Percentiles rank a stretch among this genome's conserved stretches.
These are phyloP conservation scores for Diarsia dahlii DNA, from an alignment of 2,888 invertebrate genomes.

Conservation along the genomic window DNA sequence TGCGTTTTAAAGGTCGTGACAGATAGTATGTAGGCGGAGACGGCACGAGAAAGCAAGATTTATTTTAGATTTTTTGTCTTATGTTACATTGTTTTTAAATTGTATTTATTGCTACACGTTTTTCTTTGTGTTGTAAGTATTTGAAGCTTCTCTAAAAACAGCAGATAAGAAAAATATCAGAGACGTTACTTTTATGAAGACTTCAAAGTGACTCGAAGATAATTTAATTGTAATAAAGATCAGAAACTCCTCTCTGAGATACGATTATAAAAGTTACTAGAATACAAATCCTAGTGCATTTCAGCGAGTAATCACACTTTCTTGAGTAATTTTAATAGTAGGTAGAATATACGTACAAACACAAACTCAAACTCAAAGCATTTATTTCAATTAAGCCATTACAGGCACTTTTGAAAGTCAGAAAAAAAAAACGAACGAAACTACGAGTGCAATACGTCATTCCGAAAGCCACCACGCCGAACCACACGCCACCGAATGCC, in stretches of 20 bases:
- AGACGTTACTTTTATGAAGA: not conserved
- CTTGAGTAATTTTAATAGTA: not conserved
- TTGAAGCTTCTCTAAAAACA: conserved; percentile 13
- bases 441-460: no score
- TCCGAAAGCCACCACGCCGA: no score
- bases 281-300: not conserved
- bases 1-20: conserved; percentile 52
- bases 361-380: no score
- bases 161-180: not conserved
- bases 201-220: not conserved
- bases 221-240: not conserved
- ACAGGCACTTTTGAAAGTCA: no score
- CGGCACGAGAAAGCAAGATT: conserved; percentile 43
- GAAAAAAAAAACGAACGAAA: no score
- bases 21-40: conserved; percentile 52
- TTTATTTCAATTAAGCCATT: no score
- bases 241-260: not conserved
- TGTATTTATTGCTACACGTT: conserved; percentile 35
- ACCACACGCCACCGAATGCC: no score
- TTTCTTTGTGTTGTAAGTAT: conserved; percentile 29
- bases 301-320: not conserved
- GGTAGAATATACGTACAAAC: not conserved
- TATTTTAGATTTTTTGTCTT: conserved; percentile 54
- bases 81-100: conserved; percentile 40
- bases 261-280: not conserved